Percentiles rank a stretch among this genome's conserved stretches.
These are phyloP conservation scores for Hemibagrus wyckioides DNA, from an alignment of 2,113 vertebrate genomes.

Conservation along the genomic window DNA sequence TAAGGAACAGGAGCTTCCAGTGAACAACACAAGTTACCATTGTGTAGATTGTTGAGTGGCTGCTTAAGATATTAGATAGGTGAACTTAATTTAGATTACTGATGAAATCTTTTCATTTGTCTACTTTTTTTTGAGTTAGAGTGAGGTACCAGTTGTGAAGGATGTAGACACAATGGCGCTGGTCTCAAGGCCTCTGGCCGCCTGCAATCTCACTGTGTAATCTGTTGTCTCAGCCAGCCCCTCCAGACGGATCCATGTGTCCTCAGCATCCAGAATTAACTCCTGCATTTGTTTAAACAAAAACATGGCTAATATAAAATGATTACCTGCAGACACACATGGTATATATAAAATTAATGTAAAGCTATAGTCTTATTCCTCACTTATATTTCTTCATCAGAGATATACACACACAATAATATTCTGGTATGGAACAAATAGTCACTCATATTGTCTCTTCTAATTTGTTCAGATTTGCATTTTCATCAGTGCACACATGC, in stretches of 20 bases:
- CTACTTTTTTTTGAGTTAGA: background rate
- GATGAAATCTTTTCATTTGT: background rate
- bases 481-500: background rate
- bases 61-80: background rate
- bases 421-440: background rate
- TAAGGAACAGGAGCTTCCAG: background rate
- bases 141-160: conserved; percentile 86
- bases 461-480: background rate
- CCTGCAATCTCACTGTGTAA: conserved; percentile 88
- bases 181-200: conserved; percentile 80
- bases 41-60: background rate
- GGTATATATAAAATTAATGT: background rate
- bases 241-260: conserved; percentile 95
- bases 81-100: background rate
- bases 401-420: background rate
- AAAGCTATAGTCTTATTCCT: background rate
- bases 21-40: background rate
- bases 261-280: conserved; percentile 93
- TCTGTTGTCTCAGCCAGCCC: conserved; percentile 89
- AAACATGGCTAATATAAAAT: background rate
- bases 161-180: conserved; percentile 80
- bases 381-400: background rate
- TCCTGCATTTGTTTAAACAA: conserved; percentile 73
- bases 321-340: background rate
- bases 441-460: background rate